Base-by-base conservation (phyloP, 2,797 vertebrate genomes). In the Phataginus tetradactyla region DNA sequence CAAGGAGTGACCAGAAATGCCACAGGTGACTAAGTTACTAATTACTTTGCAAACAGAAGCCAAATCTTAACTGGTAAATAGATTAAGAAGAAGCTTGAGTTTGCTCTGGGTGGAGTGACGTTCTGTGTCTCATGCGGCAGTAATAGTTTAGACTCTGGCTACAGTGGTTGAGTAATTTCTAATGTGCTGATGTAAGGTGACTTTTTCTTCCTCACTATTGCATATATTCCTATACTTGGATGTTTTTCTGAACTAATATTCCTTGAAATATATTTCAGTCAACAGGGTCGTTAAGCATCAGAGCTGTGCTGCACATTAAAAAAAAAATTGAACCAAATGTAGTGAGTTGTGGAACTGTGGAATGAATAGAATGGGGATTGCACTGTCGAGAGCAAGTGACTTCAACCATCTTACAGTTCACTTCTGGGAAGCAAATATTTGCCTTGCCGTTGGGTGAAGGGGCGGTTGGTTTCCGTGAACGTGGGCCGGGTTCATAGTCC, bases 11-110 rank as follows among this genome's bases (percentile, higher is more conserved):
- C 96, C 80, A 23, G 69, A 92, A 79, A 75, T 96, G 96, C 97
- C 96, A 97, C 74, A 98, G 85, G 29, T 97, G 95, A 95, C 97
- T 97, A 91, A 97, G 49, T 92, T 89, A 86, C 94, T 91, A 96
- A 96, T 97, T 90, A 72, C 42, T 27, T 91, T 94, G 92, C 84
- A 96, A 92, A 97, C 90, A 95, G 91, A 79, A 95, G 90, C 87
- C 64, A 94, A 81, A 61, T 83, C 80, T 95, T 96, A 96, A 57
- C 64, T 77, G 42, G 34, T n/a, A 55, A 80, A 64, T 77, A 97
- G 96, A 93, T 91, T 91, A 85, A 23, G 29, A 86, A 80, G 96
- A 74, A 59, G 94, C 97, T 97, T 86, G 93, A 75, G 51, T 97
- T 78, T 92, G 74, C 61, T 71, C 18, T 94, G 85, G 86, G 34